phyloP scores from a whole-genome alignment of 2,888 invertebrate genomes.

The Torymus aiolomorphi region DNA sequence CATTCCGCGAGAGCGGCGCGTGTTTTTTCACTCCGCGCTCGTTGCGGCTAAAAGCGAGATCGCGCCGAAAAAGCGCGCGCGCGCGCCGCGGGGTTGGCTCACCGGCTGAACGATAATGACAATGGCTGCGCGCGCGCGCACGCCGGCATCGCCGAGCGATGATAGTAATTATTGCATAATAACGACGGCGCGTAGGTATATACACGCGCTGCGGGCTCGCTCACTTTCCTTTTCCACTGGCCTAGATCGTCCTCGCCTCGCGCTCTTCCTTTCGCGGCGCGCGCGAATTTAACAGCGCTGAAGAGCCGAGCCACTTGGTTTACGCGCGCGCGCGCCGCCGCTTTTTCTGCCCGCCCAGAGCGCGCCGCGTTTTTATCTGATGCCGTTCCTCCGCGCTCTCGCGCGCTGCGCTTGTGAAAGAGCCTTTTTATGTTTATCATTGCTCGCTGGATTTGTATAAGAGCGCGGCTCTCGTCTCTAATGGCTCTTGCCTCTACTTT shows the following conservation, averaged over 20 bases:
- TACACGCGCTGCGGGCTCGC: slow-evolving; percentile 50
- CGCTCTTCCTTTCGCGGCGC: slow-evolving; percentile 66
- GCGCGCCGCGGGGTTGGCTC: neutral
- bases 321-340: slow-evolving; percentile 14
- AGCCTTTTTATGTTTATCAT: no score
- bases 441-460: no score
- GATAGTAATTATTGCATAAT: slow-evolving; percentile 72
- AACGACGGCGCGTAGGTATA: neutral
- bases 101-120: slow-evolving; percentile 56
- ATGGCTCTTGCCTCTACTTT: no score
- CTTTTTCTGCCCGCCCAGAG: no score
- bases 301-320: slow-evolving; percentile 23
- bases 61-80: neutral
- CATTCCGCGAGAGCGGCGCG: slow-evolving; percentile 18
- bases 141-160: slow-evolving; percentile 51
- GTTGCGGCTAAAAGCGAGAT: neutral
- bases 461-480: no score
- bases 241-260: slow-evolving; percentile 69
- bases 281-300: neutral
- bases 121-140: slow-evolving; percentile 56
- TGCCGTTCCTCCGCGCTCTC: neutral
- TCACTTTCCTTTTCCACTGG: slow-evolving; percentile 74
- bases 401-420: neutral
- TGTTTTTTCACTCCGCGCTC: no score
- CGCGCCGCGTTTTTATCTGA: neutral